Base-by-base conservation (phyloP, 2,888 invertebrate species). In the Sisyra nigra region DNA sequence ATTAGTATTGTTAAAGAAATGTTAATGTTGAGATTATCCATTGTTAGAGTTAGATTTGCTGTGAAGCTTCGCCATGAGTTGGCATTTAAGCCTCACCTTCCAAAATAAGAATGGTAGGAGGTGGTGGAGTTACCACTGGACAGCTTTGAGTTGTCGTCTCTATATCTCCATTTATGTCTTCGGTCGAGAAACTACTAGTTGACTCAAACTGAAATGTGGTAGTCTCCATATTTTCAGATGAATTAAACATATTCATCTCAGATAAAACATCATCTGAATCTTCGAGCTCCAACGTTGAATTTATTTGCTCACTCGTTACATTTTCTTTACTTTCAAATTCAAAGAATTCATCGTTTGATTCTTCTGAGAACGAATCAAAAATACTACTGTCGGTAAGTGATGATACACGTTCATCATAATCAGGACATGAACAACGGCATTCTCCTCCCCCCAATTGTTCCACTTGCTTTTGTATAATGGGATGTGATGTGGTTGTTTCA, bases 81-180 rank as follows among this genome's bases (percentile, higher is more conserved):
- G 37, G 37, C 31, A 29, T 30, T 15, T 30, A 40, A 30, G 31
- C 40, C 40, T 40, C 78, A 86, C 86, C 86, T 86, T 86, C 85
- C 59, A 86, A 70, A 60, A 86, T 81, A 57, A 86, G 75, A 66
- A 86, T 83, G 61, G 81, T 68, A 57, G 74, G 76, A 63, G 77
- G 70, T 59, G 74, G 68, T 59, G 74, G 68, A 39, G 61, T 63
- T 41, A 57, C 52, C 49, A 58, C 64, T 49, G 57, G 61, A 58
- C 63, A 62, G 44, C 52, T 47, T 42, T 51, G 50, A 19, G 42
- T 4, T n/a, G 48, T 39, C 53, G 54, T 41, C 48, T 56, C 49
- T 49, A 53, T 44, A 52, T 52, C 44, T 52, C 52, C 43, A 49
- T 53, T 39, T 54, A 45, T 19, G 40, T 44, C 38, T 42, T 45